Evolutionary conservation across 2,888 invertebrate genomes (phyloP), one percentile per base, ranked within the genome.

Genomic region (Leucophenga montana): DNA sequence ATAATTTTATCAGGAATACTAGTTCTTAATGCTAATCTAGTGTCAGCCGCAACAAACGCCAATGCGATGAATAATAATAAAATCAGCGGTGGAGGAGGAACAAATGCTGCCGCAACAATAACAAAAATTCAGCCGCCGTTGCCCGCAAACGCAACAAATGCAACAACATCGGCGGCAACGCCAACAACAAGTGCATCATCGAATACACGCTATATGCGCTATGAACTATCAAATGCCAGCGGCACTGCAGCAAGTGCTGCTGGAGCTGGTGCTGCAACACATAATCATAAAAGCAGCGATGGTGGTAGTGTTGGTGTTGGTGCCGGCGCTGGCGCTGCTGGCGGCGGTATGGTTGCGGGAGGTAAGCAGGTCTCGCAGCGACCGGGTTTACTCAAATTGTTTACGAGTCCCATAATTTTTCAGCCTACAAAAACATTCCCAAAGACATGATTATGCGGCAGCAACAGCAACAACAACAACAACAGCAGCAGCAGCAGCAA

Each of bases 391-490:
- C 83, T 87, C 76, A 88, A 87, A 85, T 85, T 88, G 88, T 82
- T 87, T 74, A 81, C 83, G 77, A 87, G 85, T 87, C 85, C 87
- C 82, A 86, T 87, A 73, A 88, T 87, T 85, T 88, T 88, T 85
- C 87, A 89, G 89, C 88, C 80, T 88, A 88, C 86, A 88, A 89
- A 86, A 89, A 89, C 89, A 88, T 89, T 88, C 88, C 89, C 85
- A 89, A 89, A 88, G 89, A 88, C 85, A 86, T 89, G 84, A 87
- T 75, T 78, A 75, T 73, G 74, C 73, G 85, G 78, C 85, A 78
- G 11, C 54, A 22, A 13, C 11, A 18, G 16, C 18, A 18, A 22
- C 54, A 56, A 11, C 54, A 56, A 56, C 54, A 56, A 20, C 54
- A 56, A 11, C 13, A 20, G 78, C 85, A 78, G 11, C 54, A 22